Percentiles rank a stretch among this genome's conserved stretches.
phyloP scores from a whole-genome alignment of 2,797 vertebrate species.

The Chromobotia macracanthus region DNA sequence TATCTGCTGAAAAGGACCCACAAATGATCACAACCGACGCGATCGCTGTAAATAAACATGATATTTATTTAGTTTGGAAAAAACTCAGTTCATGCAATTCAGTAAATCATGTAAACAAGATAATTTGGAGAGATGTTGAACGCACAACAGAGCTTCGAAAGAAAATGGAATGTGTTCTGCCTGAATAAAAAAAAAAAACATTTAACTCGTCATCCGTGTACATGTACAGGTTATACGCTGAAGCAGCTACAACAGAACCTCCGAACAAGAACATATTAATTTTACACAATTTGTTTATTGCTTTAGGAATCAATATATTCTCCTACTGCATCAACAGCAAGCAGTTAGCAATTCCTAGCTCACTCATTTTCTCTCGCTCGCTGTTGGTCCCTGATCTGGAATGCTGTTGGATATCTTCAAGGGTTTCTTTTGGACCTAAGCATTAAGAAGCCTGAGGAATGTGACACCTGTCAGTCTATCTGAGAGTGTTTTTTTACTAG shows the following conservation, averaged over 20 bases:
- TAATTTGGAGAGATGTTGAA: conserved; percentile 75
- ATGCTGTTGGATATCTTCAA: conserved; percentile 32
- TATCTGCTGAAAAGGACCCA: neutral
- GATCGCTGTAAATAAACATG: conserved; percentile 72
- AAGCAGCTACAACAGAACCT: conserved; percentile 11
- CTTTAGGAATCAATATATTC: conserved; percentile 46
- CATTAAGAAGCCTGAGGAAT: conserved; percentile 55
- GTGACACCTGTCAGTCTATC: conserved; percentile 44
- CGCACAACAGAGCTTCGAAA: conserved; percentile 66
- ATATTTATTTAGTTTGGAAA: conserved; percentile 75
- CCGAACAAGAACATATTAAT: conserved; percentile 11
- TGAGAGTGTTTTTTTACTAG: conserved; percentile 11
- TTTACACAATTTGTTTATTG: conserved; percentile 54
- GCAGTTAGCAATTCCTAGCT: neutral
- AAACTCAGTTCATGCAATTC: conserved; percentile 80
- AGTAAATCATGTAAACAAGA: conserved; percentile 85
- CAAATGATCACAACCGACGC: neutral
- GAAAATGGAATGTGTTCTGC: conserved; percentile 82
- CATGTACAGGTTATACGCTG: neutral
- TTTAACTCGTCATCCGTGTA: conserved; percentile 33
- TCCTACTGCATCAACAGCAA: conserved; percentile 37
- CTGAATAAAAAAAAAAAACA: conserved; percentile 55
- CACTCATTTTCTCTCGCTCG: neutral
- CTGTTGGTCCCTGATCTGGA: conserved; percentile 39
- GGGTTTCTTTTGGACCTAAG: conserved; percentile 15